Evolutionary conservation across 2,888 invertebrate genomes (phyloP).

Genomic region (Harpagoxenus sublaevis): DNA sequence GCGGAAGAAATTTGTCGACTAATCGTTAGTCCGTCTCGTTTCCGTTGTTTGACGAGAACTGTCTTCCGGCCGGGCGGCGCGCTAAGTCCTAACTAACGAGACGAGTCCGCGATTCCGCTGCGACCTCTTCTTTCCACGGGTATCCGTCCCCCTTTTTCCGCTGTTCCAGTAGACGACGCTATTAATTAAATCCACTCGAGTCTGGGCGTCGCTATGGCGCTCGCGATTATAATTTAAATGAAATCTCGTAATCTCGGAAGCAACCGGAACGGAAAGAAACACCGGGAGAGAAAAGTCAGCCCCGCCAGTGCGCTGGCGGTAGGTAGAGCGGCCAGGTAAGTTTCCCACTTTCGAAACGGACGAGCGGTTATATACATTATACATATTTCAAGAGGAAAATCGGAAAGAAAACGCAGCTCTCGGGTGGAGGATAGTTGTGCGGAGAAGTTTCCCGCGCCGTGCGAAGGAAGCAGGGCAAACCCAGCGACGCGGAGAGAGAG

Average conservation of each 20-base stretch:
- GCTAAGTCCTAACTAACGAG: conserved; percentile 40
- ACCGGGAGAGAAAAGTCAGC: conserved; percentile 58
- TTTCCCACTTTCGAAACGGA: conserved; percentile 49
- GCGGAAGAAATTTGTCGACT: conserved; percentile 29
- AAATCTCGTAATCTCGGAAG: conserved; percentile 55
- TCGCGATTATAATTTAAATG: conserved; percentile 57
- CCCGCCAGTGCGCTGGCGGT: background rate
- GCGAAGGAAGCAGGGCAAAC: conserved; percentile 31
- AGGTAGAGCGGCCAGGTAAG: conserved; percentile 31
- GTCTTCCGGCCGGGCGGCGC: conserved; percentile 8
- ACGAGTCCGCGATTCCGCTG: conserved; percentile 34
- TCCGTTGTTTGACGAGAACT: conserved; percentile 49
- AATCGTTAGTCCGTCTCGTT: conserved; percentile 33
- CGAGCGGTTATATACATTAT: conserved; percentile 55
- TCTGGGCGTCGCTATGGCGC: conserved; percentile 48
- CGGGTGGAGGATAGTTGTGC: conserved; percentile 28
- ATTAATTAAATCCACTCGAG: conserved; percentile 55
- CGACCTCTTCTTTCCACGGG: conserved; percentile 8
- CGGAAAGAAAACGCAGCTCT: conserved; percentile 53
- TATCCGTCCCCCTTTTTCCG: conserved; percentile 23
- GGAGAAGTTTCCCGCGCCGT: conserved; percentile 29
- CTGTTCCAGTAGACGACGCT: conserved; percentile 43
- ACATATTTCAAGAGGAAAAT: conserved; percentile 57
- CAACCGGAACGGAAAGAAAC: conserved; percentile 62
- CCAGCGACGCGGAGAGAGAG: background rate